These are phyloP conservation scores for Diglossa cyanea DNA, from an alignment of 2,797 vertebrate genomes.

Conservation along the genomic window DNA sequence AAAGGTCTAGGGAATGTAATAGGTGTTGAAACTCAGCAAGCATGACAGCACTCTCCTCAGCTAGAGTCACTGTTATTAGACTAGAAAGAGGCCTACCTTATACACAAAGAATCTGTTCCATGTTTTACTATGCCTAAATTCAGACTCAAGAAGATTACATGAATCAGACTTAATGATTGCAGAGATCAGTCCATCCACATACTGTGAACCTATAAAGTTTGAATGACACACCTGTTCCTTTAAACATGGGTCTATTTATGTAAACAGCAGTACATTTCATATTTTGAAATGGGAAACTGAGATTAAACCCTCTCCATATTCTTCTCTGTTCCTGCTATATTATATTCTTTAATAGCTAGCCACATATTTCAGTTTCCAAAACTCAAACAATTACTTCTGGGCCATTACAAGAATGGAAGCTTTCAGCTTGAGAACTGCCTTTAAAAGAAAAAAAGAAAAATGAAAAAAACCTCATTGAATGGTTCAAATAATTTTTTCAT, in stretches of 20 bases:
- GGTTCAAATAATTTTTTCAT: not conserved
- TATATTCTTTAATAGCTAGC: not conserved
- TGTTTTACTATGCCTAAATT: not conserved
- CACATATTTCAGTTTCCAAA: not conserved
- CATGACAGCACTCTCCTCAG: fast-evolving
- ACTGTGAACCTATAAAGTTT: not conserved
- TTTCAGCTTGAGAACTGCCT: not conserved
- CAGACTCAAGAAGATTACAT: not conserved
- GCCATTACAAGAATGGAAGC: not conserved
- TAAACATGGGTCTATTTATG: not conserved
- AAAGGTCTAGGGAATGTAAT: not conserved
- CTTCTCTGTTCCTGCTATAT: not conserved
- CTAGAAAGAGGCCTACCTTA: not conserved
- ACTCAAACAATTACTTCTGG: not conserved
- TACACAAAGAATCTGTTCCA: not conserved
- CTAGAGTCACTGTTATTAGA: not conserved
- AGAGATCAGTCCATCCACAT: not conserved
- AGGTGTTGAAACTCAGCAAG: not conserved
- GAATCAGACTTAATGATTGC: not conserved
- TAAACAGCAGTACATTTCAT: not conserved
- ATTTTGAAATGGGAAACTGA: not conserved
- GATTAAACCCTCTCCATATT: not conserved
- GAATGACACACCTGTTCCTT: not conserved
- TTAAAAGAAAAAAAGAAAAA: not conserved
- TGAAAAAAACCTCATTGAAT: not conserved